phyloP scores from a whole-genome alignment of 2,888 invertebrate species.

The Calliphora vomitoria region DNA sequence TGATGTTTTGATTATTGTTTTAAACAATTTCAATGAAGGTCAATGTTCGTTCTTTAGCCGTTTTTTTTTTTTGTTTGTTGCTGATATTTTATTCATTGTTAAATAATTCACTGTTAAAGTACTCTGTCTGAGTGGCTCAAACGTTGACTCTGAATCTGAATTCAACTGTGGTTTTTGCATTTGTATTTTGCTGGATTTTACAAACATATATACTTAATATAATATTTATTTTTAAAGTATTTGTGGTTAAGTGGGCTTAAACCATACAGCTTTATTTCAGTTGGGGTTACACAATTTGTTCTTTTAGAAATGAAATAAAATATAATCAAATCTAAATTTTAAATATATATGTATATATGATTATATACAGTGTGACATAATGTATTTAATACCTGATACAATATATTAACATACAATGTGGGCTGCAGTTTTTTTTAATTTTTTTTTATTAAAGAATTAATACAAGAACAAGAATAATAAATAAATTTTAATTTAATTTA shows the following conservation, averaged over 20 bases:
- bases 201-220: background rate
- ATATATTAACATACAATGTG: constrained; percentile 44
- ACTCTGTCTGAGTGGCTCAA: constrained; percentile 20
- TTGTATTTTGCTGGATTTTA: constrained; percentile 1
- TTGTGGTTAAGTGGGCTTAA: constrained; percentile 49
- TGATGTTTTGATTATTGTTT: constrained; percentile 24
- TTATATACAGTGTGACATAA: constrained; percentile 24
- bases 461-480: constrained; percentile 31
- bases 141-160: background rate
- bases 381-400: constrained; percentile 33
- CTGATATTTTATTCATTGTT: constrained; percentile 50
- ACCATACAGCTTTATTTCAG: constrained; percentile 13
- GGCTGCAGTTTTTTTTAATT: constrained; percentile 40
- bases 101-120: constrained; percentile 63
- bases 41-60: constrained; percentile 79
- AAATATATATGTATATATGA: background rate
- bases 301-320: constrained; percentile 9
- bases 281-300: constrained; percentile 48
- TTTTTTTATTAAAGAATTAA: constrained; percentile 4
- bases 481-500: constrained; percentile 45
- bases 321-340: constrained; percentile 35
- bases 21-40: constrained; percentile 79
- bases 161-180: background rate
- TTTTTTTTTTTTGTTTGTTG: constrained; percentile 7
- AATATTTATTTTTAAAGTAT: constrained; percentile 11